Base-by-base conservation (phyloP, 30 jellyfish, hydroid and myxozoan species). In the Sanderia malayensis region DNA sequence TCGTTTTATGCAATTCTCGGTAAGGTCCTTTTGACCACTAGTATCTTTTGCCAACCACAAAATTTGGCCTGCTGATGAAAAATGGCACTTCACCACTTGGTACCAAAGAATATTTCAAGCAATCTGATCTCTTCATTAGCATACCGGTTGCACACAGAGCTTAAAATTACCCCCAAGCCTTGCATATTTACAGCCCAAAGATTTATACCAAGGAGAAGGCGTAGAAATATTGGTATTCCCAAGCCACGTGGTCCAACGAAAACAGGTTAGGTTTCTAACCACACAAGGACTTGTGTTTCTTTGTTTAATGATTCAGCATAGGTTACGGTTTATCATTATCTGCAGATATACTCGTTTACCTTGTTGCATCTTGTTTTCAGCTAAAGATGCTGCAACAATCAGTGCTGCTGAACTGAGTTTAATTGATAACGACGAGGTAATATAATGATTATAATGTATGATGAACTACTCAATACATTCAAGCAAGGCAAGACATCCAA, bases 351-450 rank as follows among this genome's bases (percentile, higher is more conserved):
- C 23, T n/a, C n/a, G n/a, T n/a, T n/a, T n/a, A n/a, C n/a, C n/a
- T n/a, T n/a, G n/a, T n/a, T n/a, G n/a, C n/a, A n/a, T n/a, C n/a
- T n/a, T 46, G 33, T 17, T 65, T 22, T 0, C 47, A 78, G 89
- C 68, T 2, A 78, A 64, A 78, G 82, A 45, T 0, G 30, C 27
- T 44, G 89, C 75, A 28, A 66, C 89, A 20, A 78, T 30, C 30
- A 30, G 28, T 29, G 63, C 71, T 10, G 3, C 89, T 4, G 60
- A 59, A 15, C 30, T 78, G 27, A 63, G 63, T 33, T 46, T 76
- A 31, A 70, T 69, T 28, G 89, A 65, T 13, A 82, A 78, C 25
- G 41, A 78, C 13, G 89, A 78, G 89, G 89, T 78, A 24, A 49
- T 15, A 41, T 15, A 41, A 8, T 41, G 8, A 6, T 41, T 41